Percentiles rank a stretch among this genome's conserved stretches.
phyloP scores from a whole-genome alignment of 64 coral and sea anemone genomes.

The Anthopleura sola region DNA sequence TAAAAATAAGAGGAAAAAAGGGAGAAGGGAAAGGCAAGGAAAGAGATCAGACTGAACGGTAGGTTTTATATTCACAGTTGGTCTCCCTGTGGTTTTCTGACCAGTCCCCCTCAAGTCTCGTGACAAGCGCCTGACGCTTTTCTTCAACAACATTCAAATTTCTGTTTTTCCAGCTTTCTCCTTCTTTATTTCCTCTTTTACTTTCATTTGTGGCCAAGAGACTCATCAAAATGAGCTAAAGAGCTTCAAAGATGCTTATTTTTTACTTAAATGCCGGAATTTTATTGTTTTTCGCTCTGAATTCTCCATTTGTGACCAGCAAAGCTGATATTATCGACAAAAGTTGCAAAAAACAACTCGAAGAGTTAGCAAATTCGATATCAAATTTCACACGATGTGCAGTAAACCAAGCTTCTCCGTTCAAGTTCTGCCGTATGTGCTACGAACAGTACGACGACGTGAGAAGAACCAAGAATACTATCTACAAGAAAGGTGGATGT shows the following conservation, averaged over 20 bases:
- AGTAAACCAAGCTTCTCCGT: conserved; percentile 32
- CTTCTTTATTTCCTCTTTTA: not conserved
- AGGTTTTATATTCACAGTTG: not conserved
- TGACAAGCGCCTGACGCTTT: conserved; percentile 8
- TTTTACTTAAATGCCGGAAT: not conserved
- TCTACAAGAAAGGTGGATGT: not conserved
- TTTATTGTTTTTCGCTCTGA: not conserved
- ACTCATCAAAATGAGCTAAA: not conserved
- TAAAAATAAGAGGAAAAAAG: too few relatives aligned
- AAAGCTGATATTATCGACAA: not conserved
- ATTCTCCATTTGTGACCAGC: not conserved
- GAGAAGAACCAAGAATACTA: not conserved
- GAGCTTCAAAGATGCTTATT: not conserved
- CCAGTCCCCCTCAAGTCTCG: conserved; percentile 17
- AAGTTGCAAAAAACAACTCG: conserved; percentile 1
- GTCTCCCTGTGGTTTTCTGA: not conserved
- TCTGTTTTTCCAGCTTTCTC: not conserved
- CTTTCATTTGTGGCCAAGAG: not conserved
- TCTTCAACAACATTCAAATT: not conserved
- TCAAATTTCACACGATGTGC: conserved; percentile 56
- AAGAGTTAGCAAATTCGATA: conserved; percentile 19
- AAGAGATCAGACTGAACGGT: too few relatives aligned
- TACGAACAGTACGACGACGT: not conserved
- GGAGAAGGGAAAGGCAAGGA: not conserved
- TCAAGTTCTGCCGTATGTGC: conserved; percentile 45